These are phyloP conservation scores for Danionella cerebrum DNA, from an alignment of 2,113 vertebrate genomes.

Conservation along the genomic window DNA sequence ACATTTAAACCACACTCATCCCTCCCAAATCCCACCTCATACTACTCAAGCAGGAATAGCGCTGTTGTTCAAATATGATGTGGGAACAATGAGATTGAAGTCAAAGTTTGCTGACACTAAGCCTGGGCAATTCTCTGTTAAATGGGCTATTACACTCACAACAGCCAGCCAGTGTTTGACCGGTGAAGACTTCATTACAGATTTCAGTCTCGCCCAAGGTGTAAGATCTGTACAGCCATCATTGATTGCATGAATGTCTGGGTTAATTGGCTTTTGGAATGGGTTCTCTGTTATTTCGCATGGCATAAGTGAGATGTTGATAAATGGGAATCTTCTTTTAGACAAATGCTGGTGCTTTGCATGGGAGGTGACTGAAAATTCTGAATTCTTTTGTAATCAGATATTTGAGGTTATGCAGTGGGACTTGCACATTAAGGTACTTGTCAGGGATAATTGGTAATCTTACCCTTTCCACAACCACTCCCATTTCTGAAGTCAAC, in stretches of 20 bases:
- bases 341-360: neutral
- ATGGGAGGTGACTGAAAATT: neutral
- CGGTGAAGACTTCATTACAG: neutral
- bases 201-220: conserved; percentile 2
- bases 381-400: too few species aligned
- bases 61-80: conserved; percentile 25
- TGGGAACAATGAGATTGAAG: conserved; percentile 20
- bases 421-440: too few species aligned
- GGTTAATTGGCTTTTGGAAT: conserved; percentile 23
- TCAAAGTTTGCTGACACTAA: conserved; percentile 26
- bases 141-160: conserved; percentile 14
- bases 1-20: conserved; percentile 10
- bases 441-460: too few species aligned
- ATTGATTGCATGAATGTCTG: conserved; percentile 7
- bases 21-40: conserved; percentile 14
- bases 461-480: too few species aligned
- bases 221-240: conserved; percentile 2
- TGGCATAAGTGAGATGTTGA: neutral
- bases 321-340: neutral
- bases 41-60: neutral
- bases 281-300: neutral
- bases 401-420: too few species aligned
- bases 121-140: conserved; percentile 12
- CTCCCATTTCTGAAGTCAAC: too few species aligned
- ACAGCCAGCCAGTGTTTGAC: conserved; percentile 6